These are phyloP conservation scores for Myotis pilosus DNA, from an alignment of 2,797 vertebrate genomes.

Conservation along the genomic window DNA sequence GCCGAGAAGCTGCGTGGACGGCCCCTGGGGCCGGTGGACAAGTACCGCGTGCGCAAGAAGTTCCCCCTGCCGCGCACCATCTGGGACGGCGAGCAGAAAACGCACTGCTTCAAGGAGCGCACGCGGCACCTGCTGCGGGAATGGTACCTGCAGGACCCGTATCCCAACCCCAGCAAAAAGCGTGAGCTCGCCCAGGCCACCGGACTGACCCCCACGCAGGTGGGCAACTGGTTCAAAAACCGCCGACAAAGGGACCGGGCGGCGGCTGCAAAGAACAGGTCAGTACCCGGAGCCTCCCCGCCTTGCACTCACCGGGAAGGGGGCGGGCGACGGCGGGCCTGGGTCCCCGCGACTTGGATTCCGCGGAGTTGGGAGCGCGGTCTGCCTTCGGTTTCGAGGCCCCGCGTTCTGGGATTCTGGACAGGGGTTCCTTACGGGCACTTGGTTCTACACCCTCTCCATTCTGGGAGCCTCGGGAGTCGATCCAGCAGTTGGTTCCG, in stretches of 20 bases:
- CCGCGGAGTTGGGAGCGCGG: not conserved
- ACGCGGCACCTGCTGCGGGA: slow-evolving; percentile 97
- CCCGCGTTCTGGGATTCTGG: not conserved
- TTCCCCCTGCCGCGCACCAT: slow-evolving; percentile 98
- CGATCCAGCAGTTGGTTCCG: not conserved
- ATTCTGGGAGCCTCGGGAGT: not conserved
- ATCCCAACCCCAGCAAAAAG: slow-evolving; percentile 99
- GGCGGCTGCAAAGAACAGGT: slow-evolving; percentile 99
- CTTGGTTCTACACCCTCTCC: not conserved
- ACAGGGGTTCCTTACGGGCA: not conserved
- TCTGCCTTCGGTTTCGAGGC: not conserved
- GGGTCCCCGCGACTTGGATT: not conserved
- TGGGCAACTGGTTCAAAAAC: slow-evolving; percentile 99
- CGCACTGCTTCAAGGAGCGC: slow-evolving; percentile 99
- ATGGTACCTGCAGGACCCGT: slow-evolving; percentile 99
- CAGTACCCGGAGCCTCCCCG: slow-evolving; percentile 69
- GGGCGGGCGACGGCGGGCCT: not conserved
- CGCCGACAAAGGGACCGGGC: slow-evolving; percentile 98
- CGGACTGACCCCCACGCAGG: slow-evolving; percentile 99
- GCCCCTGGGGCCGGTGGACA: slow-evolving; percentile 98
- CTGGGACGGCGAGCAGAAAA: slow-evolving; percentile 99
- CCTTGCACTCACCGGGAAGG: not conserved
- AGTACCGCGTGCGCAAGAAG: slow-evolving; percentile 99
- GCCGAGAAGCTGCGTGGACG: slow-evolving; percentile 98
- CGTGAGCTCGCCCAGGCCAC: slow-evolving; percentile 98